Percentiles rank a stretch among this genome's conserved stretches.
Evolutionary conservation across 2,888 invertebrate species (phyloP).

Genomic region (Prosopocoilus inquinatus): DNA sequence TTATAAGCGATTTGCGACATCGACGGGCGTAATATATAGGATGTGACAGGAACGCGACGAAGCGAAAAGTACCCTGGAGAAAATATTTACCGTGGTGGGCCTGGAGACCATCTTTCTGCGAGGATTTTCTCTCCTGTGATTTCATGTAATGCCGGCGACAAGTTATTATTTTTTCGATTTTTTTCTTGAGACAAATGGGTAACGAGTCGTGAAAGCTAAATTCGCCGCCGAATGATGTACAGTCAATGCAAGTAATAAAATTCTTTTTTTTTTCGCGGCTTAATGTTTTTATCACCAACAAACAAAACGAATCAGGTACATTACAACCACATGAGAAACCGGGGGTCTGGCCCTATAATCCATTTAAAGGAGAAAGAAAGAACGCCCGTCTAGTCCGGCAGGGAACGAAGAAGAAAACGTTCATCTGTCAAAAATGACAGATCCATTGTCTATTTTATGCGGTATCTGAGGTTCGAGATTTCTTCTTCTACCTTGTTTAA

Average conservation of each 20-base stretch:
- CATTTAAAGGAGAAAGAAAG: conserved; percentile 22
- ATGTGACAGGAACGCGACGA: conserved; percentile 19
- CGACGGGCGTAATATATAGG: neutral
- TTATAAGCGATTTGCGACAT: neutral
- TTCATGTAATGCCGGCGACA: conserved; percentile 1
- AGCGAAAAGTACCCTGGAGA: conserved; percentile 14
- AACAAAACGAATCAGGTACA: conserved; percentile 35
- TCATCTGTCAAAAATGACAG: conserved; percentile 38
- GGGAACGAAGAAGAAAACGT: conserved; percentile 33
- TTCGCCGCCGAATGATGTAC: no score
- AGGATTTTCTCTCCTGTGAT: conserved; percentile 5
- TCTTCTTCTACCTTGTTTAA: conserved; percentile 30
- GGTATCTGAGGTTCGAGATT: conserved; percentile 24
- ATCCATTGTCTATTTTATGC: conserved; percentile 34
- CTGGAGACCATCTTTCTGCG: neutral
- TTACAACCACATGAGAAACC: conserved; percentile 25
- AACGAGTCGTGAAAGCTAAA: no score
- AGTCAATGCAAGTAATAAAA: no score
- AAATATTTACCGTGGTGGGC: conserved; percentile 4
- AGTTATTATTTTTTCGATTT: conserved; percentile 10
- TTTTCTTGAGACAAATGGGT: neutral
- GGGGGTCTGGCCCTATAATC: conserved; percentile 13
- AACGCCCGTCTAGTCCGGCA: conserved; percentile 20
- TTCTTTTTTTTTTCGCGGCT: conserved; percentile 19
- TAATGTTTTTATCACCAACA: conserved; percentile 35